Percentiles rank a stretch among this genome's conserved stretches.
These are phyloP conservation scores for Austrolebias charrua DNA, from an alignment of 2,797 vertebrate genomes.

Conservation along the genomic window DNA sequence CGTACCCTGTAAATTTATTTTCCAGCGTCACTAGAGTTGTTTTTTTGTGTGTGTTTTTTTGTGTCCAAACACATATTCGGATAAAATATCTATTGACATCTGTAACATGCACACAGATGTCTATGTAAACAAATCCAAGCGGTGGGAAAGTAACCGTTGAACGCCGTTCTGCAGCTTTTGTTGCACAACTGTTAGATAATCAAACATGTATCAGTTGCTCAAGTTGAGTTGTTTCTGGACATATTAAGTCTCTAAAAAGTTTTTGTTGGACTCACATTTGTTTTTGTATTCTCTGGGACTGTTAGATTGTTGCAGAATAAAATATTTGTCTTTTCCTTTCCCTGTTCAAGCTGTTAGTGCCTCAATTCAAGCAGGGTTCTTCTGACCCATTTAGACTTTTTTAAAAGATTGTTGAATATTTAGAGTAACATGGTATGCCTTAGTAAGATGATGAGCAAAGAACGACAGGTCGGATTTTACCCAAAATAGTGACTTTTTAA, in stretches of 20 bases:
- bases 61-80: constrained; percentile 12
- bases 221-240: constrained; percentile 41
- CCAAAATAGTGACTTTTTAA: constrained; percentile 56
- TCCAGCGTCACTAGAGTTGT: constrained; percentile 21
- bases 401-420: constrained; percentile 46
- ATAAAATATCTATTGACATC: constrained; percentile 17
- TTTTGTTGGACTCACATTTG: constrained; percentile 36
- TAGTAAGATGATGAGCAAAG: constrained; percentile 48
- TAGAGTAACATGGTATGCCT: constrained; percentile 55
- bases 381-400: constrained; percentile 70
- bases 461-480: constrained; percentile 57
- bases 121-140: constrained; percentile 13
- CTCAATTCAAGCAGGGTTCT: constrained; percentile 65
- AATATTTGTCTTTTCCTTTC: constrained; percentile 42
- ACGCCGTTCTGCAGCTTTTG: constrained; percentile 17
- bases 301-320: constrained; percentile 40
- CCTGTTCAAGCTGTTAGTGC: constrained; percentile 43
- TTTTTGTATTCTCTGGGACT: constrained; percentile 45
- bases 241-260: constrained; percentile 21
- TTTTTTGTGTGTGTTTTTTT: constrained; percentile 24
- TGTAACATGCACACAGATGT: constrained; percentile 1
- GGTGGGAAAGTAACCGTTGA: constrained; percentile 46
- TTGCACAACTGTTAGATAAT: constrained; percentile 40
- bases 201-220: constrained; percentile 32
- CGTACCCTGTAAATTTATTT: constrained; percentile 33